Evolutionary conservation across 2,113 vertebrate species (phyloP), one percentile per base, ranked within the genome.

Genomic region (Danio rerio): DNA sequence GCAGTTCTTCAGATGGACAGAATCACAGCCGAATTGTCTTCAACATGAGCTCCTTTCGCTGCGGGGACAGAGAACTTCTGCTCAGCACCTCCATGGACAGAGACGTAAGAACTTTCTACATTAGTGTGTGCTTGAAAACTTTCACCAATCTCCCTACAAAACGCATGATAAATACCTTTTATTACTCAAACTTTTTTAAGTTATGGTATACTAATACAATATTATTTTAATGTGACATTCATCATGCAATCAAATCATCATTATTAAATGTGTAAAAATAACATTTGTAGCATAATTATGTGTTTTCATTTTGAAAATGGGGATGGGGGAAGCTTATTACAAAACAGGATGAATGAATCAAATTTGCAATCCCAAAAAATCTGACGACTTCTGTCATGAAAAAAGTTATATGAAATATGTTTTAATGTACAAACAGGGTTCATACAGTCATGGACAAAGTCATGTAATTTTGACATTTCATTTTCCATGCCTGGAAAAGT

Each of bases 71-170:
- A 20, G 92, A 96, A 78, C 91, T 99, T 42, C 94, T 99, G 47
- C 82, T 99, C 87, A 98, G 97, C 89, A 99, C 96, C 9, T 99
- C 98, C 66, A 98, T 99, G 97, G 98, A 99, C 89, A 91, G 95
- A 83, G 65, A 88, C 78, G 89, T 90, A 45, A 83, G 79, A 53
- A 3, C 7, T 20, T 0, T 40, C 42, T 59, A 12, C 11, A 5
- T 62, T 59, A 47, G 9, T 1, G 45, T 68, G 42, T 11, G 1
- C 15, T 66, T 66, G 9, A 9, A 66, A 21, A 21, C 9, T 61
- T 61, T 12, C 5, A 61, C 5, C 58, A 61, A 61, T 11, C 10
- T 61, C 58, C 56, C n/a, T 1, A 18, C 56, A 58, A 3, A 20
- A 20, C 0, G 18, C 56, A 20, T 8, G 20, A 20, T 58, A 59